phyloP scores from a whole-genome alignment of 2,113 vertebrate genomes.

The Gracilinanus agilis region DNA sequence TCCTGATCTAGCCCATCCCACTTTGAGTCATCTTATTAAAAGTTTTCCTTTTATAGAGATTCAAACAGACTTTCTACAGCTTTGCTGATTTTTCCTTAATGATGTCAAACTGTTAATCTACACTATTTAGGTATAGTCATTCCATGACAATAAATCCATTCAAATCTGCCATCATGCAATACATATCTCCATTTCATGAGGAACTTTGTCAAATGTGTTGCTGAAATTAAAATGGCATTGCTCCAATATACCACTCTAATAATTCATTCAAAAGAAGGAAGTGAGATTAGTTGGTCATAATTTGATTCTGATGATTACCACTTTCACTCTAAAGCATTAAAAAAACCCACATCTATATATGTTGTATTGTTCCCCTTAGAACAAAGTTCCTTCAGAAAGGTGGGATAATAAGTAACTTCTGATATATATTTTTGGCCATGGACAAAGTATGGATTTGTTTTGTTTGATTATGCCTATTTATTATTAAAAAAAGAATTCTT shows the following conservation, averaged over 20 bases:
- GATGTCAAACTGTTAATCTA: background rate
- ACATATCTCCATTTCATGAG: background rate
- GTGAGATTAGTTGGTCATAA: background rate
- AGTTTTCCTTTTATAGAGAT: background rate
- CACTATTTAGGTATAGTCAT: background rate
- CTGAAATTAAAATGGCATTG: background rate
- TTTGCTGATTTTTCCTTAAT: background rate
- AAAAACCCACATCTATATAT: background rate
- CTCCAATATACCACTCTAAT: background rate
- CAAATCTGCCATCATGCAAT: background rate
- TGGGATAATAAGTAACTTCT: background rate
- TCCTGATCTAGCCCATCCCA: background rate
- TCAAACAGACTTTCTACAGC: background rate
- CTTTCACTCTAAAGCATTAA: background rate
- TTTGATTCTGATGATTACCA: background rate
- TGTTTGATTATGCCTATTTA: background rate
- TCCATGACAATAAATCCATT: background rate
- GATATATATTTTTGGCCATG: background rate
- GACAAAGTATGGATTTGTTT: background rate
- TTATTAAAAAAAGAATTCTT: background rate
- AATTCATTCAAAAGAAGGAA: background rate
- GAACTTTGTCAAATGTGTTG: background rate
- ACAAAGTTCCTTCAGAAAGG: background rate
- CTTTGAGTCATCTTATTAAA: background rate
- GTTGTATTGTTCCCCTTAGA: background rate